Evolutionary conservation across 2,113 vertebrate genomes (phyloP).

Genomic region (Lampris megalopsis): DNA sequence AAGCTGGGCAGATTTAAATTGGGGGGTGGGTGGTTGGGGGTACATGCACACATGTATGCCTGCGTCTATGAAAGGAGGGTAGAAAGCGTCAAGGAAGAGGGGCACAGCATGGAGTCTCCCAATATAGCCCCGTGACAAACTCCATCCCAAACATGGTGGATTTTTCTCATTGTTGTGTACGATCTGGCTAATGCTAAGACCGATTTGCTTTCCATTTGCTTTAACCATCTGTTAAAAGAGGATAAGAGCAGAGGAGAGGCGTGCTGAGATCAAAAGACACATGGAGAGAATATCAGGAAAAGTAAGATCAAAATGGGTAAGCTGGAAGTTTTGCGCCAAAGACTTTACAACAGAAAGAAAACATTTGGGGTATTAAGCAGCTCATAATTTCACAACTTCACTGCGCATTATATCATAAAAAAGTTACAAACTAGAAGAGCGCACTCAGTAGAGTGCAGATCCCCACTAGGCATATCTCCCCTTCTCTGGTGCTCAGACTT

Average conservation of each 20-base stretch:
- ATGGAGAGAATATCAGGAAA: constrained; percentile 64
- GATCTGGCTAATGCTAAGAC: constrained; percentile 69
- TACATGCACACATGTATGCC: constrained; percentile 36
- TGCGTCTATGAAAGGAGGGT: constrained; percentile 26
- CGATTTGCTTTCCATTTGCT: constrained; percentile 55
- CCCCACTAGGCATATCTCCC: too few relatives aligned
- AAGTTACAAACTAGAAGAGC: too few relatives aligned
- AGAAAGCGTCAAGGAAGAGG: constrained; percentile 43
- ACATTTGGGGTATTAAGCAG: background rate
- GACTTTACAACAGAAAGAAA: background rate
- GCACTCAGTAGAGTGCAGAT: too few relatives aligned
- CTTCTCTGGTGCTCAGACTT: too few relatives aligned
- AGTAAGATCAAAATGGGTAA: constrained; percentile 53
- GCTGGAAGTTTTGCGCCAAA: constrained; percentile 44
- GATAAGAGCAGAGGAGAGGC: constrained; percentile 67
- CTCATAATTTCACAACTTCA: background rate
- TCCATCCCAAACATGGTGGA: constrained; percentile 58
- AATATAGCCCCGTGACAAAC: constrained; percentile 62
- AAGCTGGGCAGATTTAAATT: constrained; percentile 46
- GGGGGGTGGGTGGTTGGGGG: constrained; percentile 11
- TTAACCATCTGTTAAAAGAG: constrained; percentile 61
- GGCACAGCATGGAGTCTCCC: constrained; percentile 63
- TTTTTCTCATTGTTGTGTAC: constrained; percentile 66
- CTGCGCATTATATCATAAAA: too few relatives aligned
- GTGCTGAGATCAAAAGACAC: constrained; percentile 79